Base-by-base conservation (phyloP, 2,888 invertebrate genomes). In the Leptinotarsa tumamoca region DNA sequence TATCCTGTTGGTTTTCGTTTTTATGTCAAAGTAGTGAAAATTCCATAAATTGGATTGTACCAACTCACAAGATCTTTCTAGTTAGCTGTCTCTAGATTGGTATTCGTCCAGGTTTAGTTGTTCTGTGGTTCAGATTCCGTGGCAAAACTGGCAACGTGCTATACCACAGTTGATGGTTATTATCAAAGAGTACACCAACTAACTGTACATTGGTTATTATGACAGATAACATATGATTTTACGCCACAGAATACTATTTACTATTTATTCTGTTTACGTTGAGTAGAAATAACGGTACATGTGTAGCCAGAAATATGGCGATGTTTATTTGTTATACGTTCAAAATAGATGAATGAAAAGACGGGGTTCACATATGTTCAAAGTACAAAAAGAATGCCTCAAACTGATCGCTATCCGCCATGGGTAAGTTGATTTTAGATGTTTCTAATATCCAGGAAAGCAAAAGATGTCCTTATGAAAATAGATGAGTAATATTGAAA, bases 351-450 rank as follows among this genome's bases (percentile, higher is more conserved):
- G 10, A 43, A n/a, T 63, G 63, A 43, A 21, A 33, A 18, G 1
- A 18, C 4, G 27, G 61, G 63, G 17, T 17, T 33, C 63, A 27
- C 63, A 21, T 18, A 33, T 18, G 52, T 17, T 27, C 18, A n/a
- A 43, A 43, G 15, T 58, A 49, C 17, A 70, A 23, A 66, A 51
- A 67, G 49, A 0, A 79, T 79, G 79, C 79, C 80, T 27, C 77
- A 80, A 74, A 75, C 77, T 33, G 82, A 83, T 77, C 82, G 78
- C 51, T 83, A 83, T 78, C 82, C 83, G 63, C 80, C 83, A 76
- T 83, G 83, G 83, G 83, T 83, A 81, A 80, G 76, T 69, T 33
- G n/a, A 63, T 51, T 17, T n/a, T 23, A 27, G 17, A 17, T 4
- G 15, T 52, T 4, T 52, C 5, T 17, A 5, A 52, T n/a, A 17